Base-by-base conservation (phyloP, 2,797 vertebrate species). In the Tragopan temminckii region DNA sequence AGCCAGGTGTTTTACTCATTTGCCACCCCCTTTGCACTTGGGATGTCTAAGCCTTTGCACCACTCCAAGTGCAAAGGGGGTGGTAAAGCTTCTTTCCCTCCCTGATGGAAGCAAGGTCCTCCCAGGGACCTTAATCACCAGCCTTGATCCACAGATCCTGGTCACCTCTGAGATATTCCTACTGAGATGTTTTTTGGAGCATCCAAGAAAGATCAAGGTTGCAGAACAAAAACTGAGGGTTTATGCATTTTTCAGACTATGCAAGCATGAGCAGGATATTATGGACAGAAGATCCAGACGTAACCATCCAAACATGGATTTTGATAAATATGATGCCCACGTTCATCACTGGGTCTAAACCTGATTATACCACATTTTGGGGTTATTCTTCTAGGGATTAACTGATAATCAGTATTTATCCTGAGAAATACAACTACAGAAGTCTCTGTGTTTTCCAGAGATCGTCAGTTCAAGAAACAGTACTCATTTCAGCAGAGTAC, bases 221-320 rank as follows among this genome's bases (percentile, higher is more conserved):
- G 57, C 21, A 45, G 8, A 29, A 24, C 9, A 31, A 38, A 52
- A n/a, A 7, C 5, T 0, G 2, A 74, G 13, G 52, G 42, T 16
- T 55, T 31, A 24, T 46, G 8, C 12, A 18, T 18, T 24, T 67
- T 71, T 45, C 36, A 33, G 59, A 38, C 5, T 33, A 13, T 11
- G 20, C 36, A 64, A 46, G 38, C 35, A 31, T 17, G 38, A 88
- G 19, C 27, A 70, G 66, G 20, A 25, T 52, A 27, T 61, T 71
- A 40, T 0, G 27, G 40, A 10, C 21, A 75, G 15, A 5, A 57
- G 8, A 58, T 35, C 8, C 31, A 21, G 31, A 53, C 5, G 9
- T 19, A 24, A 57, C 17, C 21, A 36, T 33, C 45, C 55, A 75
- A 53, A 68, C 3, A 1, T 29, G 29, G 31, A 36, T 71, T 68